Base-by-base conservation (phyloP, 2,113 vertebrate genomes). In the Colinus virginianus region DNA sequence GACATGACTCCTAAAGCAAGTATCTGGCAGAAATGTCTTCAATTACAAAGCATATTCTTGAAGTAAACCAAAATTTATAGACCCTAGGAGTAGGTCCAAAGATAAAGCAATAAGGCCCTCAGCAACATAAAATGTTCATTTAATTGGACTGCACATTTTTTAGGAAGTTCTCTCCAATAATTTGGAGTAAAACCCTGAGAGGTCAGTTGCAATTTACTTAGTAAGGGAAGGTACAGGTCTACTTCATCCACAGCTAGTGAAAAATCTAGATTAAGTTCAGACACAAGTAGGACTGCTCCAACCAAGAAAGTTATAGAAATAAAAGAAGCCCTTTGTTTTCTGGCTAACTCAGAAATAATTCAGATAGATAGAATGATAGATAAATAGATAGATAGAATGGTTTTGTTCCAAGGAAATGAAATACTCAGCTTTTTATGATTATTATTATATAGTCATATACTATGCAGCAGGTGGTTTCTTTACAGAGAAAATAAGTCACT, bases 321-420 rank as follows among this genome's bases (percentile, higher is more conserved):
- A 87, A 80, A 81, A 21, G 3, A 91, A 78, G 58, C 2, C 43
- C 4, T 51, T 51, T 7, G 11, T 87, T 71, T 93, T 81, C 25
- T 40, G 15, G 7, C 62, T 90, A 51, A 75, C 32, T 88, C 56
- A 56, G 51, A 88, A 81, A 64, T 64, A 87, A 61, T 68, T 92
- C 17, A 78, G 23, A 58, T 19, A 53, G 34, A 49, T 0, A 68
- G 22, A 43, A 51, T 16, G 26, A 84, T 2, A 69, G 16, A 25
- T 3, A 63, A 28, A 43, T 0, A 67, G 17, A 56, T 0, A 55
- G 19, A 63, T 5, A 30, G 0, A 77, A 42, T 13, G 16, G 20
- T 19, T 82, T 83, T 84, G 61, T 55, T 88, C 21, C 38, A 78
- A 90, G 88, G 42, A 26, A 75, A 78, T 23, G 72, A 88, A 85